Conservation (phyloP, 1,140 invertebrate genomes). For the Drosophila murphyi region DNA sequence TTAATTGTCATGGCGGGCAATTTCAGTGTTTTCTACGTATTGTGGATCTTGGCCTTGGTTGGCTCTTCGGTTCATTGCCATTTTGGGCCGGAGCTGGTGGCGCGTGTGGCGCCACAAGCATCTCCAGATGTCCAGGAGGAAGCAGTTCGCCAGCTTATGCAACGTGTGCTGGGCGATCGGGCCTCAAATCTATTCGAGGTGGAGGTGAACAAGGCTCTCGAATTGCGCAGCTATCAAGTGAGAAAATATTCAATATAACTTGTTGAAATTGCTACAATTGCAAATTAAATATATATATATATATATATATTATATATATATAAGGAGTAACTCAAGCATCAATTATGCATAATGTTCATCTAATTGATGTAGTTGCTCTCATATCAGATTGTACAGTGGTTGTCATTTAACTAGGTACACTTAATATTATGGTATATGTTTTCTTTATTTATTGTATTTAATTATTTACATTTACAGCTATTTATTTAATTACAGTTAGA, state of each 20-base stretch:
- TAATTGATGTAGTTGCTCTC: too few relatives aligned
- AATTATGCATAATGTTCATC: too few relatives aligned
- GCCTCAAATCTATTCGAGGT: slow-evolving; percentile 54
- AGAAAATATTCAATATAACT: neutral
- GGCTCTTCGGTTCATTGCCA: neutral
- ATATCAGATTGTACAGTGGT: too few relatives aligned
- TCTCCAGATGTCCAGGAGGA: slow-evolving; percentile 51
- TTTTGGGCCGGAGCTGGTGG: slow-evolving; percentile 41
- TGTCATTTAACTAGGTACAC: too few relatives aligned
- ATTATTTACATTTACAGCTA: too few relatives aligned
- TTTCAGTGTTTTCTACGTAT: neutral
- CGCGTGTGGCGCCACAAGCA: slow-evolving; percentile 41
- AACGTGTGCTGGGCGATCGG: slow-evolving; percentile 49
- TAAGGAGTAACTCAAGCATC: too few relatives aligned
- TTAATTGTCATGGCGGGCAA: slow-evolving; percentile 9
- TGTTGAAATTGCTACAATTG: too few relatives aligned
- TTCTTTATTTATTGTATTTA: too few relatives aligned
- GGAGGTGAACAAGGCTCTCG: slow-evolving; percentile 51
- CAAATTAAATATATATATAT: neutral
- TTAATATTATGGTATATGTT: too few relatives aligned
- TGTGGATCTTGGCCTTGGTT: slow-evolving; percentile 7
- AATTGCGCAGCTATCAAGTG: slow-evolving; percentile 58
- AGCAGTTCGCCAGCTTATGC: slow-evolving; percentile 51
- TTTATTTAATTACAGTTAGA: neutral
- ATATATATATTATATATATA: neutral